Conservation (phyloP, 2,888 invertebrate genomes). For the Cheilosia scutellata region DNA sequence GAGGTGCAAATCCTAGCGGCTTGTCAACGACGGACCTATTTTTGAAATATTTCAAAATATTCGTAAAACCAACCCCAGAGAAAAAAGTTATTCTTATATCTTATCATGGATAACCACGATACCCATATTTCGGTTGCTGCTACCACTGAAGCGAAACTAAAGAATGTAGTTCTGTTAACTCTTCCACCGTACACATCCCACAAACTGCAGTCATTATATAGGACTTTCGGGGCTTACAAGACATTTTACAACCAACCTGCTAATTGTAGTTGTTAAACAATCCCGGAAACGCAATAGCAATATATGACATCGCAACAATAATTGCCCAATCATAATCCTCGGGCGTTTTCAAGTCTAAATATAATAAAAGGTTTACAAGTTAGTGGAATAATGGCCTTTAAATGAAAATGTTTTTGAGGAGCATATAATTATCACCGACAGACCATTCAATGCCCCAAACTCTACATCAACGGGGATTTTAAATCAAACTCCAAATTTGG, state of each 20-base stretch:
- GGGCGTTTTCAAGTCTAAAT: slow-evolving; percentile 21
- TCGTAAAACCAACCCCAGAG: slow-evolving; percentile 11
- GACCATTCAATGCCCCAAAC: no score
- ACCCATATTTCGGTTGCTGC: slow-evolving; percentile 18
- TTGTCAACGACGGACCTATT: slow-evolving; percentile 10
- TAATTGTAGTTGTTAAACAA: slow-evolving; percentile 26
- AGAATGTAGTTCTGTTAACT: slow-evolving; percentile 23
- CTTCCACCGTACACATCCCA: slow-evolving; percentile 25
- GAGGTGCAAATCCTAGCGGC: slow-evolving; percentile 18
- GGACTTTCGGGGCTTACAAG: slow-evolving; percentile 25
- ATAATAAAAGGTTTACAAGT: slow-evolving; percentile 26
- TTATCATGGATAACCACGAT: slow-evolving; percentile 30
- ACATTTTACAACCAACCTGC: slow-evolving; percentile 10
- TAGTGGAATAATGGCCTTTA: slow-evolving; percentile 17
- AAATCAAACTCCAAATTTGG: neutral
- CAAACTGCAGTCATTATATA: slow-evolving; percentile 14
- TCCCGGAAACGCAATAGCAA: slow-evolving; percentile 2
- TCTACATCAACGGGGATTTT: neutral
- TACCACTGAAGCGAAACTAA: neutral
- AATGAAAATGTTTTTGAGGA: no score
- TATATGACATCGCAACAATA: slow-evolving; percentile 3
- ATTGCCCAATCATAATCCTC: no score
- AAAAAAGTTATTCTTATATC: slow-evolving; percentile 22
- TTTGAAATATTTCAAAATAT: slow-evolving; percentile 4
- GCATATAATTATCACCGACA: no score